Evolutionary conservation across 1,140 invertebrate genomes (phyloP).

Genomic region (Drosophila mauritiana): DNA sequence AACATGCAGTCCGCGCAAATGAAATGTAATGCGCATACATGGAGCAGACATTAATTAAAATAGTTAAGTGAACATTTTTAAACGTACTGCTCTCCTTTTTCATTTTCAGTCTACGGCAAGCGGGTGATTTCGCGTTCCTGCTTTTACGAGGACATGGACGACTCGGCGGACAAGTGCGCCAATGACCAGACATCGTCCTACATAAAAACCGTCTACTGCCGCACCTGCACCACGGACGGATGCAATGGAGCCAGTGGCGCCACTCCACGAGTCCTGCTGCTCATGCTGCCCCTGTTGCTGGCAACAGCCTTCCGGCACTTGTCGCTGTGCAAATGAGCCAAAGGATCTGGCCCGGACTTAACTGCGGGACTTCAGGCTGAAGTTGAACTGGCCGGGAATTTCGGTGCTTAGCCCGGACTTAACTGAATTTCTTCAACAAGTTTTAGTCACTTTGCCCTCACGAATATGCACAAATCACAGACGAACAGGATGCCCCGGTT

Average conservation of each 20-base stretch:
- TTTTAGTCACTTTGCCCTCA: conserved; percentile 54
- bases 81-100: conserved; percentile 25
- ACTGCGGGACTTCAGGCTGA: conserved; percentile 49
- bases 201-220: conserved; percentile 82
- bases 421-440: conserved; percentile 48
- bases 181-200: conserved; percentile 83
- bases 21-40: conserved; percentile 38
- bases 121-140: conserved; percentile 82
- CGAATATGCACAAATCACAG: conserved; percentile 40
- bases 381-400: conserved; percentile 19
- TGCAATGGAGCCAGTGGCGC: conserved; percentile 69
- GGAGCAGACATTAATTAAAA: conserved; percentile 60
- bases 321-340: conserved; percentile 67
- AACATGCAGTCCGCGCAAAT: conserved; percentile 63
- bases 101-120: conserved; percentile 82
- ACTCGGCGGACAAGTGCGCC: conserved; percentile 78
- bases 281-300: conserved; percentile 58
- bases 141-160: conserved; percentile 82
- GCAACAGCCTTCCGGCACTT: conserved; percentile 51
- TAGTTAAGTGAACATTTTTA: conserved; percentile 39
- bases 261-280: conserved; percentile 33
- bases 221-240: conserved; percentile 82
- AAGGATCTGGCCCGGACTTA: conserved; percentile 40
- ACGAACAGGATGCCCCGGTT: background rate
- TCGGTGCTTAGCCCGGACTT: conserved; percentile 22